A percentile compares a stretch with the other conserved stretches of the same genome.
phyloP scores from a whole-genome alignment of 2,113 vertebrate species.

The Dipodomys stephensi region DNA sequence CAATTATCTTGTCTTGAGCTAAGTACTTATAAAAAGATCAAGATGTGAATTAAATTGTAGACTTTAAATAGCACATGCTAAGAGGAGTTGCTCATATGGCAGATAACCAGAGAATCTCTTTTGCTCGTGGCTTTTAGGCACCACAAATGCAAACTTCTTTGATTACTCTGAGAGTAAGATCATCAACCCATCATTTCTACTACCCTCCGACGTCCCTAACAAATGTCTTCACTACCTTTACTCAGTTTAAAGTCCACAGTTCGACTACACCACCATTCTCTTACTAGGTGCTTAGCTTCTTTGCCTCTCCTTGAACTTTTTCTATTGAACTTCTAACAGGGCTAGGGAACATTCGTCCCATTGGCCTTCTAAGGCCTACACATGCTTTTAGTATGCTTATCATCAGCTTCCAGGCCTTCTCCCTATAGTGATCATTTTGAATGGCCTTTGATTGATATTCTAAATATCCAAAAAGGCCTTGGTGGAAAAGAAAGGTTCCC shows the following conservation, averaged over 20 bases:
- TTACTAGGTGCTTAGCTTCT: neutral
- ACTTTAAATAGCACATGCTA: neutral
- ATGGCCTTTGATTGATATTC: no score
- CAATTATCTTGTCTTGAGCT: slow-evolving; percentile 3
- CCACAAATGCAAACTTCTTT: neutral
- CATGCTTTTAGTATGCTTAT: no score
- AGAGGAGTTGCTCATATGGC: slow-evolving; percentile 1
- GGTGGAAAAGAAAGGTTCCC: no score
- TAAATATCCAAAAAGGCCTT: no score
- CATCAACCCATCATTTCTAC: neutral
- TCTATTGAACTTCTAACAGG: neutral
- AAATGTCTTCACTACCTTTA: neutral
- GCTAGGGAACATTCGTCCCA: no score
- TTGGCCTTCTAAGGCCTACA: no score
- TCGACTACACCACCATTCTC: neutral
- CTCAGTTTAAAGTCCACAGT: neutral
- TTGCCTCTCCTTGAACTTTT: neutral
- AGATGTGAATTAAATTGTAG: slow-evolving; percentile 12
- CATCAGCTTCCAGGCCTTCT: no score
- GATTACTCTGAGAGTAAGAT: neutral
- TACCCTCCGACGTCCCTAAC: neutral
- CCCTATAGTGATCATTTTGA: no score
- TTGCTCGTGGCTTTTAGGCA: neutral
- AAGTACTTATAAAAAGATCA: slow-evolving; percentile 43
- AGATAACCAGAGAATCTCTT: slow-evolving; percentile 18